Evolutionary conservation across 2,113 vertebrate species (phyloP).

Genomic region (Cryptotis parvus): DNA sequence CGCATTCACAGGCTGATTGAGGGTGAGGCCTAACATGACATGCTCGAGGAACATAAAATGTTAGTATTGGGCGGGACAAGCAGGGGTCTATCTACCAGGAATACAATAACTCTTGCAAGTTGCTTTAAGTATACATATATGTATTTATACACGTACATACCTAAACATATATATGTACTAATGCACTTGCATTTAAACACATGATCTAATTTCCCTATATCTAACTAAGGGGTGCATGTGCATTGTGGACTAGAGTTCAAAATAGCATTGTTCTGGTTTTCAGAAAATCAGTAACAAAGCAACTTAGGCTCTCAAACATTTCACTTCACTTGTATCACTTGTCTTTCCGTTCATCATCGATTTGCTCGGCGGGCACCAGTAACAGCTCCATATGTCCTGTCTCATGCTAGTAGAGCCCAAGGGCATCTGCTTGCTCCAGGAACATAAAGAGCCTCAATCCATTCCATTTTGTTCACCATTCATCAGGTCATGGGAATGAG

Average conservation of each 20-base stretch:
- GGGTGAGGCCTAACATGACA: slow-evolving; percentile 47
- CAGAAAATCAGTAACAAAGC: slow-evolving; percentile 25
- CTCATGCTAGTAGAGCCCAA: too few relatives aligned
- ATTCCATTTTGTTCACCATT: too few relatives aligned
- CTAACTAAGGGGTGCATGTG: slow-evolving; percentile 44
- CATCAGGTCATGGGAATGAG: too few relatives aligned
- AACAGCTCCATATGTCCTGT: too few relatives aligned
- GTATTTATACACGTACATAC: background rate
- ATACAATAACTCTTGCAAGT: background rate
- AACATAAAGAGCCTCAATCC: too few relatives aligned
- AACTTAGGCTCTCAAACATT: background rate
- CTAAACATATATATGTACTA: slow-evolving; percentile 7
- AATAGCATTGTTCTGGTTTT: background rate
- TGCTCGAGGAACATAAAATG: background rate
- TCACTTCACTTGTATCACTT: too few relatives aligned
- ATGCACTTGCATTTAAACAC: slow-evolving; percentile 23
- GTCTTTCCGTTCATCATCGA: too few relatives aligned
- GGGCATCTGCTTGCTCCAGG: too few relatives aligned
- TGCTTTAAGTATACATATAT: slow-evolving; percentile 28
- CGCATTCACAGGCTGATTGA: slow-evolving; percentile 49
- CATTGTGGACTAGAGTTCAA: slow-evolving; percentile 27
- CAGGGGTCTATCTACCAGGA: background rate
- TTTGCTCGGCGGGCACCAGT: too few relatives aligned
- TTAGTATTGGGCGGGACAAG: background rate
- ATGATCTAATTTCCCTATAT: slow-evolving; percentile 44